Percentiles rank a stretch among this genome's conserved stretches.
phyloP scores from a whole-genome alignment of 2,888 invertebrate genomes.

The Chorisops tibialis region DNA sequence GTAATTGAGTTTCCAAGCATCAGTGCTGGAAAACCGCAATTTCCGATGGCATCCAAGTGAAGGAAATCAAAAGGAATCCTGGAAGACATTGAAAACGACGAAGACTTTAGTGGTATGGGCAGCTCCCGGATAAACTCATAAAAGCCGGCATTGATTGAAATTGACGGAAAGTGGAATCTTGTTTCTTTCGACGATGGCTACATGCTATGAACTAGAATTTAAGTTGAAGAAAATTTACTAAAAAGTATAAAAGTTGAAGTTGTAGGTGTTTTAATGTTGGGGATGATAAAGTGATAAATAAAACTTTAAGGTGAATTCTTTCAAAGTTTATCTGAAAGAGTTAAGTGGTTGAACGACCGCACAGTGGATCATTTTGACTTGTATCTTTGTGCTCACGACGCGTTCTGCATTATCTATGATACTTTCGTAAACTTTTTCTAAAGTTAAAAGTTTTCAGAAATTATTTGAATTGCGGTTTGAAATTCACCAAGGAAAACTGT shows the following conservation, averaged over 20 bases:
- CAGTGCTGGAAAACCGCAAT: constrained; percentile 30
- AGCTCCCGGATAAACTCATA: constrained; percentile 13
- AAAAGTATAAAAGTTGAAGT: constrained; percentile 11
- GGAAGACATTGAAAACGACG: not conserved
- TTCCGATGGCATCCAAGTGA: constrained; percentile 27
- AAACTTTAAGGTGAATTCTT: constrained; percentile 3
- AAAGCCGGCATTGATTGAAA: constrained; percentile 25
- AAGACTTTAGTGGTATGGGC: not conserved
- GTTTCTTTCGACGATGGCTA: not conserved
- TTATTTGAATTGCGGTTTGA: too few relatives aligned
- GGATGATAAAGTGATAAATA: not conserved
- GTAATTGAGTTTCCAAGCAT: constrained; percentile 30
- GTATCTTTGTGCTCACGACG: too few relatives aligned
- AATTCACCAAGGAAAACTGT: too few relatives aligned
- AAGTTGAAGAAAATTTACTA: not conserved
- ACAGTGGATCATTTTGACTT: too few relatives aligned
- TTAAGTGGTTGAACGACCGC: not conserved
- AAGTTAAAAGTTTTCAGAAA: too few relatives aligned
- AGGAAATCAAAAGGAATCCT: constrained; percentile 28
- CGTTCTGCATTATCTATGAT: too few relatives aligned
- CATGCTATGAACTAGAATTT: not conserved
- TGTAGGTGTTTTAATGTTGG: not conserved
- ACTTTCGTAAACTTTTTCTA: too few relatives aligned
- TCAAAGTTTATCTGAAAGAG: not conserved
- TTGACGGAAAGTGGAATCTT: constrained; percentile 7